phyloP scores from a whole-genome alignment of 2,888 invertebrate species.

The Yponomeuta plumbellus region DNA sequence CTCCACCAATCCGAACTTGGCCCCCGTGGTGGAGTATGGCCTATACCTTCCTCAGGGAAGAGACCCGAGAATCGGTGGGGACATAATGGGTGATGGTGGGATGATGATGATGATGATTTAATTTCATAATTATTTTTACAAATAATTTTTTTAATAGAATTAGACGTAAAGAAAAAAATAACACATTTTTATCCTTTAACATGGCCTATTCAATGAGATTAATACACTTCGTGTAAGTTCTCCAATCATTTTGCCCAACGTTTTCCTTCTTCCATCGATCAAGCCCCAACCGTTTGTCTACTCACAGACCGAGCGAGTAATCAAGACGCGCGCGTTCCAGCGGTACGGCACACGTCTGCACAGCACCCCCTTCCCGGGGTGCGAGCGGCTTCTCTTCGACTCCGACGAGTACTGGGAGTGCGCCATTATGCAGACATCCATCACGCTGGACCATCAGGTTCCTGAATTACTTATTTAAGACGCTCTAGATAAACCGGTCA shows the following conservation, averaged over 20 bases:
- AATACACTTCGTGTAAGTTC: too few species aligned
- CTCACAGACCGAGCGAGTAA: conserved; percentile 52
- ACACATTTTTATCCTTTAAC: too few species aligned
- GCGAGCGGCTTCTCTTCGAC: conserved; percentile 76
- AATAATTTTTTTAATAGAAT: too few species aligned
- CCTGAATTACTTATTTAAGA: conserved; percentile 11
- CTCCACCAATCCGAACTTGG: too few species aligned
- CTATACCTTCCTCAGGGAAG: too few species aligned
- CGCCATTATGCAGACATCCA: conserved; percentile 81
- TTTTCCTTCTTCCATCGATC: not conserved
- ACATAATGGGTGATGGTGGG: too few species aligned
- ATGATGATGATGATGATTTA: too few species aligned
- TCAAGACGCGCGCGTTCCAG: conserved; percentile 55
- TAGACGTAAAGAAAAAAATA: too few species aligned
- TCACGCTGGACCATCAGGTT: conserved; percentile 83
- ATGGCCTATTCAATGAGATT: too few species aligned
- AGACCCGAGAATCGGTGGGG: too few species aligned
- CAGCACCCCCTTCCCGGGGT: conserved; percentile 80
- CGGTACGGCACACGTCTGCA: conserved; percentile 54
- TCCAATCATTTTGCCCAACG: not conserved
- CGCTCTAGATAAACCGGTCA: conserved; percentile 4
- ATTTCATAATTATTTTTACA: too few species aligned
- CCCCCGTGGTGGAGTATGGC: too few species aligned
- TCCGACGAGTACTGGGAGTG: conserved; percentile 86
- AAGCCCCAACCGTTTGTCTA: not conserved